Conservation (phyloP, 2,888 invertebrate genomes). For the Thalpophila matura region DNA sequence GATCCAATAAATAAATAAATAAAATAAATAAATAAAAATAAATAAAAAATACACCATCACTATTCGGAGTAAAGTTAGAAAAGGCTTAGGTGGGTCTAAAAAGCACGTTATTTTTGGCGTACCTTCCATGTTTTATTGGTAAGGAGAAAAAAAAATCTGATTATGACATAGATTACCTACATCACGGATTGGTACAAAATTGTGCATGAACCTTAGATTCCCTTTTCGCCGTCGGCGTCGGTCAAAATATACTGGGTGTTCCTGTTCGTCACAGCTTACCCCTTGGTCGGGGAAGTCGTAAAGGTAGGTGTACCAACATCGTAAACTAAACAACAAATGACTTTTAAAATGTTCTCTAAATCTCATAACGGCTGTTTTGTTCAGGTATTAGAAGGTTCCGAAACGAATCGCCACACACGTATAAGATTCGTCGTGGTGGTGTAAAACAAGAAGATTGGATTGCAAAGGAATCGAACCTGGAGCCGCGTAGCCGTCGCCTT, state of each 20-base stretch:
- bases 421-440: constrained; percentile 68
- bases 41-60: too few species aligned
- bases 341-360: constrained; percentile 51
- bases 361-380: constrained; percentile 46
- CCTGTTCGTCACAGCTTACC: not conserved
- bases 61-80: too few species aligned
- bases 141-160: too few species aligned
- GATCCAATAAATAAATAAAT: too few species aligned
- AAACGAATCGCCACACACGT: constrained; percentile 70
- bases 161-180: too few species aligned
- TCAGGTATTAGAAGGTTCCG: constrained; percentile 62
- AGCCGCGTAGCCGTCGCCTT: constrained; percentile 33
- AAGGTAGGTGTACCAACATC: constrained; percentile 37
- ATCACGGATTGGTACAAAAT: not conserved
- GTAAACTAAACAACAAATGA: constrained; percentile 49
- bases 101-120: too few species aligned
- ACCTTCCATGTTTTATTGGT: too few species aligned
- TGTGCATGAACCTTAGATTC: too few species aligned
- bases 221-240: not conserved
- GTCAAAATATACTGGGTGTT: not conserved
- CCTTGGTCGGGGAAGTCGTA: constrained; percentile 6
- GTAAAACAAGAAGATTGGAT: constrained; percentile 63
- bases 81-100: too few species aligned
- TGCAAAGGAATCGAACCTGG: constrained; percentile 49
- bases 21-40: too few species aligned